A percentile compares a stretch with the other conserved stretches of the same genome.
phyloP scores from a whole-genome alignment of 2,797 vertebrate species.

The Rhyacichthys aspro region DNA sequence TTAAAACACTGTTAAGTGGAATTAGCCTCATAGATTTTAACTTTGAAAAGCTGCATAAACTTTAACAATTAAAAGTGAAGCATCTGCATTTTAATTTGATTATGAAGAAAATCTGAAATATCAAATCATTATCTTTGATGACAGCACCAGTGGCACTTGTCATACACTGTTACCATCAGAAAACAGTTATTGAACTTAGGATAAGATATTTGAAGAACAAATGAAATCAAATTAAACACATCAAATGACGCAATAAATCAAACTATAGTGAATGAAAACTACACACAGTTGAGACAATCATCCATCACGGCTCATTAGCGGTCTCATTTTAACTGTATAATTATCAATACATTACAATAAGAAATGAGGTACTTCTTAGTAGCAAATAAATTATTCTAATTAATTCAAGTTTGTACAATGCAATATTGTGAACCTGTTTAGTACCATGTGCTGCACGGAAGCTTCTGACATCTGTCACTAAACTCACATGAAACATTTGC shows the following conservation, averaged over 20 bases:
- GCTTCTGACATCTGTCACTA: too few species aligned
- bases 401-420: too few species aligned
- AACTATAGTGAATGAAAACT: neutral
- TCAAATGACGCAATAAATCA: neutral
- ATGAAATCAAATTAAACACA: neutral
- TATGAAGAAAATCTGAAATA: slow-evolving; percentile 6
- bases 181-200: slow-evolving; percentile 6
- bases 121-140: neutral
- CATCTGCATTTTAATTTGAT: slow-evolving; percentile 6
- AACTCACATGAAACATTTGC: too few species aligned
- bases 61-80: slow-evolving; percentile 4
- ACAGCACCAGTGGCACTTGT: neutral
- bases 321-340: too few species aligned
- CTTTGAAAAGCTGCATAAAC: slow-evolving; percentile 10
- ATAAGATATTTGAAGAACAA: slow-evolving; percentile 3
- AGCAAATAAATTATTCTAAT: too few species aligned
- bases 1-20: slow-evolving; percentile 48
- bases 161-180: neutral
- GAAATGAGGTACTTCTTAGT: too few species aligned
- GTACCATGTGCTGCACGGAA: too few species aligned
- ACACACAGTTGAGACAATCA: too few species aligned
- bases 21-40: slow-evolving; percentile 7
- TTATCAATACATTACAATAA: too few species aligned
- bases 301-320: too few species aligned
- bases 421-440: too few species aligned